Base-by-base conservation (phyloP, 1,140 invertebrate species). In the Diprion similis region DNA sequence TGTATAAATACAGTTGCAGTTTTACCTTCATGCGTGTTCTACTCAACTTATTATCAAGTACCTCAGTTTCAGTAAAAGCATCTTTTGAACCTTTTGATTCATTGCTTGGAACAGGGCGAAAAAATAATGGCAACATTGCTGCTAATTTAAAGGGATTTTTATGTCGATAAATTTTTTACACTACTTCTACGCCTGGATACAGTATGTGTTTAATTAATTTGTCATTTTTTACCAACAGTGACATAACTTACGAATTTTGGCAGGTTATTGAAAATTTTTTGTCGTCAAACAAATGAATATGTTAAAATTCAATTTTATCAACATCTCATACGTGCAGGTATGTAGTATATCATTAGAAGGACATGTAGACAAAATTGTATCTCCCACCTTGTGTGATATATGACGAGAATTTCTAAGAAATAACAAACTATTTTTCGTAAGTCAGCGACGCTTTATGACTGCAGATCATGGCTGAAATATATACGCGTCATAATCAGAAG, bases 81-180 rank as follows among this genome's bases (percentile, higher is more conserved):
- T 75, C 59, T 46, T 67, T 70, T 15, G 17, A 73, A 46, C 66
- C 59, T 69, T 51, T 17, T 15, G 70, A 64, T 19, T 72, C 68
- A 59, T 74, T 72, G n/a, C 37, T 73, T n/a, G 67, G 48, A n/a
- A 11, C 17, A 10, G 59, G 51, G 24, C 24, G 24, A 37, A 37
- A 37, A 59, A 59, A 59, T 15, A 59, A 59, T 9, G 11, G 51
- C 51, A 17, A 17, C 51, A 59, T 4, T 6, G 6, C n/a, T 17
- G 51, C 6, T 17, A 59, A 15, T 59, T 59, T 17, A 0, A 17
- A 59, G 51, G 7, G n/a, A 59, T 37, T 37, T 37, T 37, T 37
- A 37, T 6, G 24, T 37, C 6, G 24, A 3, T 59, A 9, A 59
- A 7, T 59, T 59, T 59, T 59, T 17, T 17, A 59, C 11, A 4